These are phyloP conservation scores for Sepioteuthis lessoniana DNA, from an alignment of 2,888 invertebrate species.

Conservation along the genomic window DNA sequence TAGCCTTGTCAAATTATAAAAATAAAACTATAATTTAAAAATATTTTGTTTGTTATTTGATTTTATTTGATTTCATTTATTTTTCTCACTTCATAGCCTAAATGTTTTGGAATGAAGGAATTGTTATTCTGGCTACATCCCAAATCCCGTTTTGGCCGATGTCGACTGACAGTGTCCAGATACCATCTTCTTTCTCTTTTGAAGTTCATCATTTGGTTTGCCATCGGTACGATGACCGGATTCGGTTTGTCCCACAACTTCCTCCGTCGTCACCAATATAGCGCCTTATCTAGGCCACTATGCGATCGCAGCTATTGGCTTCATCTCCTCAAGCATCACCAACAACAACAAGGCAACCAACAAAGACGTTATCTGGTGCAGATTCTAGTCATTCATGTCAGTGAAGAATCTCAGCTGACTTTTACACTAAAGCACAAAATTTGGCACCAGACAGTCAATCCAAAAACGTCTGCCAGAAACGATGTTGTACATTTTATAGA, in stretches of 20 bases:
- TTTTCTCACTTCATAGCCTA: neutral
- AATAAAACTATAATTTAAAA: neutral
- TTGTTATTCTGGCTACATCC: neutral
- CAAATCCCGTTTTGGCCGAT: neutral
- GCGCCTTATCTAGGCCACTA: neutral
- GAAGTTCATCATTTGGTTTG: neutral
- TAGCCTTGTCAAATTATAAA: no score
- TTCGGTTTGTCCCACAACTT: neutral
- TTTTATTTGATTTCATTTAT: neutral
- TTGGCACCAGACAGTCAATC: neutral
- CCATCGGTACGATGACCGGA: neutral
- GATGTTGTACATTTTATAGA: neutral
- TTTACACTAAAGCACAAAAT: neutral
- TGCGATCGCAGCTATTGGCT: neutral
- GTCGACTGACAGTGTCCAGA: neutral
- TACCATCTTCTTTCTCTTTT: neutral
- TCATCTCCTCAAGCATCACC: neutral
- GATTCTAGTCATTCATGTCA: neutral
- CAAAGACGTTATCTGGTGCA: neutral
- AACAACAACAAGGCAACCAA: neutral
- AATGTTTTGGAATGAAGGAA: neutral
- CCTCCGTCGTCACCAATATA: neutral
- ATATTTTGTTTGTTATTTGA: neutral
- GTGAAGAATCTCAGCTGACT: neutral
- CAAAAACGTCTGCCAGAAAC: neutral